Evolutionary conservation across 1,140 invertebrate genomes (phyloP), one percentile per base, ranked within the genome.

Genomic region (Scaptomyza pallida): DNA sequence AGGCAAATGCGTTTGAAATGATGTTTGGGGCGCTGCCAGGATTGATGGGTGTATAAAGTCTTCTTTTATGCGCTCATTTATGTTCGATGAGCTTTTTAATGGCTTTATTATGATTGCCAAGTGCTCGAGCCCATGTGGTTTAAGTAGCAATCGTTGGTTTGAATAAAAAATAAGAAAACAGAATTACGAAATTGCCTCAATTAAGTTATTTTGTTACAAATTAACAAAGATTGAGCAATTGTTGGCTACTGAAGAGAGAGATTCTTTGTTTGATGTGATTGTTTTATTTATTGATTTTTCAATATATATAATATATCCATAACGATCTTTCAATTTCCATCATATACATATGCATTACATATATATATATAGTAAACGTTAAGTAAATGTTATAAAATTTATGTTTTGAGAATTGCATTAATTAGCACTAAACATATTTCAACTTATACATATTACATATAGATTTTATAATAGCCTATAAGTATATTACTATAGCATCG

Each of bases 1-100:
- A 75, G 70, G 74, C 81, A 86, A 86, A 86, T 88, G 74, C 69
- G 62, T 86, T 81, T 72, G 33, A 76, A 83, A 85, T 83, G 60
- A 75, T 72, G 75, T 79, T 72, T 73, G 44, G 56, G 69, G 71
- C 72, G 65, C 61, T 71, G 68, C 70, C 69, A 75, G 77, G 74
- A 86, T 86, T 86, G 82, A 86, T 86, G 82, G 81, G 54, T 88
- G 82, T 88, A 86, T 86, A 86, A 86, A 82, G 77, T 81, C 82
- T 88, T 86, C 78, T 75, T 88, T 86, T 81, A 86, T 88, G 65
- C 62, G 82, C 73, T 85, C 79, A 85, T 85, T 85, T 78, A 71
- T 45, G 50, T 64, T 62, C 35, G 77, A 86, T 86, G 81, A 60
- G 67, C 67, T 43, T 72, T 69, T 78, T 41, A 81, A 86, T 71